Base-by-base conservation (phyloP, 2,888 invertebrate genomes). In the Caenorhabditis afra region DNA sequence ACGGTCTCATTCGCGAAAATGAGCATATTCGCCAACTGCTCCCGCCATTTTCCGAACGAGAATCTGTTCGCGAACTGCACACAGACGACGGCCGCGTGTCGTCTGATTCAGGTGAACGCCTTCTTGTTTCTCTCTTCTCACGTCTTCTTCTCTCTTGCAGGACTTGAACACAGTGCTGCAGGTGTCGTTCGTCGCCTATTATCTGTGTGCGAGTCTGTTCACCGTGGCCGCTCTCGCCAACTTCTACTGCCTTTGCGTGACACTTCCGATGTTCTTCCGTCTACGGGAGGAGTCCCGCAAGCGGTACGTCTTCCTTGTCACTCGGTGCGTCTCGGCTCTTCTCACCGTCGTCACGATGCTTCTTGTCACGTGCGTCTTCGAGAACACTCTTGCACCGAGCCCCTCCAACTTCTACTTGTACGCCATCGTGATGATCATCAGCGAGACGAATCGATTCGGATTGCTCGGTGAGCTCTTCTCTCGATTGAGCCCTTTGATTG, bases 1-100 rank as follows among this genome's bases (percentile, higher is more conserved):
- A n/a, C 29, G 29, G 29, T 3, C 29, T 29, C 29, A 29, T 49
- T 47, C 39, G 35, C 12, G 10, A 18, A 12, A 57, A 67, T 67
- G 67, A 67, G 57, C 49, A 23, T 67, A 58, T 67, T 67, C 39
- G 67, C 49, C 47, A 67, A 67, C 67, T 67, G 67, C 50, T 58
- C 67, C 5, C 37, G 16, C 14, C 67, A 67, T 41, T 67, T 39
- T 50, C 41, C 49, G 14, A 67, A 67, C 58, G 67, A 67, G 39
- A 7, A 16, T n/a, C 16, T 18, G 1, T 67, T 58, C 20, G 67
- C 58, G 16, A 67, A 67, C 35, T 67, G 67, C 20, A 58, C 67
- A 22, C 29, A 11, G 10, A 50, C 67, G 16, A 41, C 67, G n/a
- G 50, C 67, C 7, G 58, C 67, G 7, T 67, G 67, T 47, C 37